These are phyloP conservation scores for Sitobion miscanthi DNA, from an alignment of 1,140 invertebrate genomes.

Conservation along the genomic window DNA sequence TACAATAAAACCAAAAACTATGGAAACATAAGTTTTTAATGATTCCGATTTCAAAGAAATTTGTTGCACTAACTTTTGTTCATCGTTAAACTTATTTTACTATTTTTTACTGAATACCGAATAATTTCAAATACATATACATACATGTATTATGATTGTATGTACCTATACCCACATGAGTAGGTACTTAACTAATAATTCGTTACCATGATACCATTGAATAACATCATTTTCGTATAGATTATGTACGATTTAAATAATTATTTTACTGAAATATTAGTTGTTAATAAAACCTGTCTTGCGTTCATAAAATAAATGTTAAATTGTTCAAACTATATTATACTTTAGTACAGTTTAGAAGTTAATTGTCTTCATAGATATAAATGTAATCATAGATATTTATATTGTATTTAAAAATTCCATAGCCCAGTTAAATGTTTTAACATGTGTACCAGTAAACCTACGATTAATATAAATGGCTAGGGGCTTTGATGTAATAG, in stretches of 20 bases:
- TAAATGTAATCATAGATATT: too few relatives aligned
- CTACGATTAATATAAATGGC: too few relatives aligned
- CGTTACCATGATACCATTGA: background rate
- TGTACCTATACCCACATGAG: background rate
- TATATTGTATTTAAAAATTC: too few relatives aligned
- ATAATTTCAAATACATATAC: background rate
- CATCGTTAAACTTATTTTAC: background rate
- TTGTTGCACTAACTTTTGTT: background rate
- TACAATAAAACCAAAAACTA: background rate
- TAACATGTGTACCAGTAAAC: background rate
- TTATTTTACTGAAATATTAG: background rate
- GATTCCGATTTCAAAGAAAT: background rate
- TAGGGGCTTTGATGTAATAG: background rate
- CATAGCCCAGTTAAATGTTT: too few relatives aligned
- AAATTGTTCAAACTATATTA: background rate
- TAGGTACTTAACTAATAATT: background rate
- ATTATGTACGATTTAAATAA: background rate
- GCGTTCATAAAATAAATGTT: background rate
- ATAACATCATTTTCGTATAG: too few relatives aligned
- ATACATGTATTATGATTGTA: too few relatives aligned
- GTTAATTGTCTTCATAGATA: too few relatives aligned
- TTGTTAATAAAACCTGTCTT: background rate
- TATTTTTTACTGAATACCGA: background rate
- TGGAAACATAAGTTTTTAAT: background rate
- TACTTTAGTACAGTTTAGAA: background rate